A percentile compares a stretch with the other conserved stretches of the same genome.
phyloP scores from a whole-genome alignment of 2,888 invertebrate genomes.

The Prosapia bicincta region DNA sequence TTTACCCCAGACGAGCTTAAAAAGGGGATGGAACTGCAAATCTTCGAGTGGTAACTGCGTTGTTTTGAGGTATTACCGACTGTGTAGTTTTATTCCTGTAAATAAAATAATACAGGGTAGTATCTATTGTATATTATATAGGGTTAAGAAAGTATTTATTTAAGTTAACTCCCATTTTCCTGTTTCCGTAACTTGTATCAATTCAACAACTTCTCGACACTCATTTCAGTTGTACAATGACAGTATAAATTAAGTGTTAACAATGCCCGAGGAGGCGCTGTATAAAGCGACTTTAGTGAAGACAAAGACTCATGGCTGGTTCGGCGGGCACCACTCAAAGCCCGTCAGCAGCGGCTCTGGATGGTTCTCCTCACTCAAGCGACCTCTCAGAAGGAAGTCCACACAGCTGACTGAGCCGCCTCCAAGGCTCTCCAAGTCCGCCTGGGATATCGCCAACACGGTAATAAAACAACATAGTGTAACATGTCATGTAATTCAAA shows the following conservation, averaged over 20 bases:
- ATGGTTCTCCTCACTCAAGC: slow-evolving; percentile 78
- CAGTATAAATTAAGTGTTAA: not conserved
- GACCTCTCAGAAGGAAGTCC: slow-evolving; percentile 51
- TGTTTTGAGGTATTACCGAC: too few species aligned
- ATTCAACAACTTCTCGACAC: not conserved
- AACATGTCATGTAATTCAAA: too few species aligned
- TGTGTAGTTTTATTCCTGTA: too few species aligned
- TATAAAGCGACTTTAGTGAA: not conserved
- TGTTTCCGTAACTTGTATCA: not conserved
- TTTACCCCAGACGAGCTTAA: too few species aligned
- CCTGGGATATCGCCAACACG: slow-evolving; percentile 57
- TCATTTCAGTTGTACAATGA: not conserved
- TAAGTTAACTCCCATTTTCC: too few species aligned
- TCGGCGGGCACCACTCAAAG: not conserved
- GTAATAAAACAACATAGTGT: too few species aligned
- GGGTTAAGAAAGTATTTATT: too few species aligned
- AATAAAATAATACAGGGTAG: too few species aligned
- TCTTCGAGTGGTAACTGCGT: too few species aligned
- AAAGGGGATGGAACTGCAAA: too few species aligned
- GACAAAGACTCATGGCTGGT: slow-evolving; percentile 13
- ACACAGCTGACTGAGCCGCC: slow-evolving; percentile 31
- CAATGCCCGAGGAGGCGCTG: not conserved
- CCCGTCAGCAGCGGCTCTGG: slow-evolving; percentile 44
- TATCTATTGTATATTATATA: too few species aligned
- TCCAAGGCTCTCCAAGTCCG: slow-evolving; percentile 47